Percentiles rank a stretch among this genome's conserved stretches.
Evolutionary conservation across 2,797 vertebrate genomes (phyloP).

Genomic region (Cheirogaleus major): DNA sequence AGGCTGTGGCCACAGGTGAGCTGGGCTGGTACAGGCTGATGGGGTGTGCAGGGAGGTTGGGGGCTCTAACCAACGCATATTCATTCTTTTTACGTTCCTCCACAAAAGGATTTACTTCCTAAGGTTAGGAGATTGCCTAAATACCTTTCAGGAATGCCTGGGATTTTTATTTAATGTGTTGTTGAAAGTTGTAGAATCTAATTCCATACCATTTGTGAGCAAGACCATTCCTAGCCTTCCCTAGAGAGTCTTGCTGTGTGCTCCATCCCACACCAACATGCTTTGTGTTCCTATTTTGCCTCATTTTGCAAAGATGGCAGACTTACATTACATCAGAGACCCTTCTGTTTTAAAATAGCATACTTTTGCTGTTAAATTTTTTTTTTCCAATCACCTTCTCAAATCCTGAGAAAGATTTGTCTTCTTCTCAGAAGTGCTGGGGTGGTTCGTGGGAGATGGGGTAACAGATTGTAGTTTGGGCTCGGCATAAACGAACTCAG

Average conservation of each 20-base stretch:
- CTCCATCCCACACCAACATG: background rate
- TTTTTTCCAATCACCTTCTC: background rate
- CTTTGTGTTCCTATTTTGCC: background rate
- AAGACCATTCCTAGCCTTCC: background rate
- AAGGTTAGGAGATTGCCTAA: background rate
- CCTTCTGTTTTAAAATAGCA: conserved; percentile 45
- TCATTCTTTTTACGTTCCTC: background rate
- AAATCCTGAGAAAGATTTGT: background rate
- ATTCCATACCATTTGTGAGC: background rate
- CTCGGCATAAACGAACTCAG: background rate
- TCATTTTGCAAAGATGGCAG: conserved; percentile 47
- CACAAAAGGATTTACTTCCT: background rate
- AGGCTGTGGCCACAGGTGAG: background rate
- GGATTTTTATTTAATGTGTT: background rate
- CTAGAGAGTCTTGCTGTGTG: background rate
- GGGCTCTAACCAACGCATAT: background rate
- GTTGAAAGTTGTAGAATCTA: background rate
- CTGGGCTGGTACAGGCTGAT: background rate
- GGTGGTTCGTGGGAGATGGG: background rate
- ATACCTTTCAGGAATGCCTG: background rate
- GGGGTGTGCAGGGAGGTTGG: too few species aligned
- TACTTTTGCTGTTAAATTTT: background rate
- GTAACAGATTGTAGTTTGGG: background rate
- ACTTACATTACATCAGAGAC: background rate
- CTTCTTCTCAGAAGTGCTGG: conserved; percentile 41